These are phyloP conservation scores for Asarcornis scutulata DNA, from an alignment of 2,113 vertebrate species.

Conservation along the genomic window DNA sequence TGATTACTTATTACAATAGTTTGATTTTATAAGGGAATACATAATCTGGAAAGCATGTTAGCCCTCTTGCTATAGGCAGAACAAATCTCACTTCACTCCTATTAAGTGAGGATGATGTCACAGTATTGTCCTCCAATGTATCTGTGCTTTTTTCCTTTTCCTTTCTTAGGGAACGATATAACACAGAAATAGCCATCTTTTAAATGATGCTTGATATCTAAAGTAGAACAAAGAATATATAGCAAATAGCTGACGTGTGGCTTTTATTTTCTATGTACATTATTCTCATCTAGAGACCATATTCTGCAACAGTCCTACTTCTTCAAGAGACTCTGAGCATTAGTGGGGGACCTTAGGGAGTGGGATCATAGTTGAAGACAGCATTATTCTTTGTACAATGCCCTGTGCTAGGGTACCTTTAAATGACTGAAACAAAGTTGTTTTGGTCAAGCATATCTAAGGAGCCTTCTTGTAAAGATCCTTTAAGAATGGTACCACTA, in stretches of 20 bases:
- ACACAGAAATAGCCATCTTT: not conserved
- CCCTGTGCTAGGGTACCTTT: not conserved
- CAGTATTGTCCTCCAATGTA: not conserved
- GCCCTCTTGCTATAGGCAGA: not conserved
- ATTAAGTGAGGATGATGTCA: not conserved
- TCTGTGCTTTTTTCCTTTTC: not conserved
- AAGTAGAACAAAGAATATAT: not conserved
- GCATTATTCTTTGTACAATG: not conserved
- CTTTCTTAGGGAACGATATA: not conserved
- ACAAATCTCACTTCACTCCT: not conserved
- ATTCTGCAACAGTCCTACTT: not conserved
- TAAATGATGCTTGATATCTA: not conserved
- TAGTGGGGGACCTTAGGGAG: not conserved
- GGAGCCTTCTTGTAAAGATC: not conserved
- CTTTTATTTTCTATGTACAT: not conserved
- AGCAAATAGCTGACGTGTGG: fast-evolving
- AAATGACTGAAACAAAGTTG: not conserved
- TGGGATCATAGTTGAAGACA: not conserved
- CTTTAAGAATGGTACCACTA: not conserved
- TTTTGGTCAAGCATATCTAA: not conserved
- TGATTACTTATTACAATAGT: not conserved
- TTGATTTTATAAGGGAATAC: not conserved
- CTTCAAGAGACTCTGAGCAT: not conserved
- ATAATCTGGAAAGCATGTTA: not conserved
- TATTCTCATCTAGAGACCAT: not conserved